A percentile compares a stretch with the other conserved stretches of the same genome.
phyloP scores from a whole-genome alignment of 2,113 vertebrate genomes.

The Pygoscelis adeliae region DNA sequence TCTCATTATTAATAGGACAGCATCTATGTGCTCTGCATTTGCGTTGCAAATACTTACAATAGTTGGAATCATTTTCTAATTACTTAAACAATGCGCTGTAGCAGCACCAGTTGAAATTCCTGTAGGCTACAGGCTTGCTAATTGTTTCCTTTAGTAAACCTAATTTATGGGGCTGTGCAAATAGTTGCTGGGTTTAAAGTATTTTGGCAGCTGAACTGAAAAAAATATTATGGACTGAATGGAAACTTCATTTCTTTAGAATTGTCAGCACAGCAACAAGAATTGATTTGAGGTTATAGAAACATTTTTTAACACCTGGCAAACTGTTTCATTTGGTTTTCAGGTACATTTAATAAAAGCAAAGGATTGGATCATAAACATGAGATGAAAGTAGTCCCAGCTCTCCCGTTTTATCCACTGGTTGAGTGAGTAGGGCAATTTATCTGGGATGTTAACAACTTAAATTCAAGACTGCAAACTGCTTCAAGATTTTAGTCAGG shows the following conservation, averaged over 20 bases:
- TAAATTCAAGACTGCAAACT: neutral
- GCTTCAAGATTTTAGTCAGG: neutral
- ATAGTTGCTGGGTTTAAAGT: constrained; percentile 40
- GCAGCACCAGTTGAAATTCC: constrained; percentile 36
- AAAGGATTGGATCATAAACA: constrained; percentile 27
- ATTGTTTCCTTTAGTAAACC: constrained; percentile 60
- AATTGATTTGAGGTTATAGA: constrained; percentile 23
- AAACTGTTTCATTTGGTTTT: constrained; percentile 48
- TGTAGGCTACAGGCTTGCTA: constrained; percentile 41
- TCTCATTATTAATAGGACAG: constrained; percentile 20
- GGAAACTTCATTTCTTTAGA: constrained; percentile 60
- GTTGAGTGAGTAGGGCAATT: neutral
- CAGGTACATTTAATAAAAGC: constrained; percentile 42
- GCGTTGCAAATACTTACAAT: constrained; percentile 38
- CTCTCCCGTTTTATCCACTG: neutral
- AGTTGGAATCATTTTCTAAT: constrained; percentile 50
- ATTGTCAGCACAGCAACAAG: neutral
- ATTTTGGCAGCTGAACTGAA: constrained; percentile 53
- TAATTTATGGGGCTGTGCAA: constrained; percentile 55
- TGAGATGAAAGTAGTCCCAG: constrained; percentile 10
- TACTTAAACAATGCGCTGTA: constrained; percentile 40
- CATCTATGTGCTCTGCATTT: neutral
- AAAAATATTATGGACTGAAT: constrained; percentile 31
- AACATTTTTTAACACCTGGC: constrained; percentile 42
- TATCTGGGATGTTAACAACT: constrained; percentile 6